Percentiles rank a stretch among this genome's conserved stretches.
phyloP scores from a whole-genome alignment of 2,113 vertebrate genomes.

The Lophura nycthemera region DNA sequence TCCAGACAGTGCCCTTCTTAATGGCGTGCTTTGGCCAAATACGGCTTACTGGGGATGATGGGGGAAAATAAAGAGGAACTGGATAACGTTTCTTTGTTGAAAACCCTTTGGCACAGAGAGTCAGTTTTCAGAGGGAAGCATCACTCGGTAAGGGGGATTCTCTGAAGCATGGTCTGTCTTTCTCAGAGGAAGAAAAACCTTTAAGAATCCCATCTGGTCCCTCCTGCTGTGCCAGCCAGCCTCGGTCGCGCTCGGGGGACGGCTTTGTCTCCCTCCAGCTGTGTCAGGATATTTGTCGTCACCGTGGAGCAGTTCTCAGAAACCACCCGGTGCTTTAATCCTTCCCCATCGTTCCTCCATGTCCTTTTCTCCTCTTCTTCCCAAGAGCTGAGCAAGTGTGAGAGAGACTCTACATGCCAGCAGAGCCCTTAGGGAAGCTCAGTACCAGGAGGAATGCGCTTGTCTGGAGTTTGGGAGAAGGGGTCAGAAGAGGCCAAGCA shows the following conservation, averaged over 20 bases:
- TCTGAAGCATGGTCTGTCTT: neutral
- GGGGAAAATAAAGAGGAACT: neutral
- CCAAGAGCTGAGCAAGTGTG: neutral
- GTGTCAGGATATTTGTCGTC: neutral
- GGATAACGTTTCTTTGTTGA: neutral
- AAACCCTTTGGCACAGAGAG: neutral
- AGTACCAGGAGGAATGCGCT: neutral
- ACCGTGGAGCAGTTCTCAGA: neutral
- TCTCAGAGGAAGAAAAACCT: neutral
- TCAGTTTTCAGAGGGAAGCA: neutral
- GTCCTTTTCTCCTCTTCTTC: neutral
- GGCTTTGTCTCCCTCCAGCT: neutral
- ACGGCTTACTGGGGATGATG: neutral
- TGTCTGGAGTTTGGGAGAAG: neutral
- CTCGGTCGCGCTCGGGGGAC: accelerated
- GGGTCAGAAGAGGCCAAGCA: neutral
- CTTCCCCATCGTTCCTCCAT: neutral
- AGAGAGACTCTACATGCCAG: neutral
- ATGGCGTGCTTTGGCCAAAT: accelerated
- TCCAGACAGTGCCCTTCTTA: neutral
- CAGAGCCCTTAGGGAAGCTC: accelerated
- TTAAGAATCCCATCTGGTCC: neutral
- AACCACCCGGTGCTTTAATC: neutral
- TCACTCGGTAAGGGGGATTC: neutral
- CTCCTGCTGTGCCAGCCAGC: neutral